Evolutionary conservation across 2,113 vertebrate species (phyloP).

Genomic region (Oenanthe melanoleuca): DNA sequence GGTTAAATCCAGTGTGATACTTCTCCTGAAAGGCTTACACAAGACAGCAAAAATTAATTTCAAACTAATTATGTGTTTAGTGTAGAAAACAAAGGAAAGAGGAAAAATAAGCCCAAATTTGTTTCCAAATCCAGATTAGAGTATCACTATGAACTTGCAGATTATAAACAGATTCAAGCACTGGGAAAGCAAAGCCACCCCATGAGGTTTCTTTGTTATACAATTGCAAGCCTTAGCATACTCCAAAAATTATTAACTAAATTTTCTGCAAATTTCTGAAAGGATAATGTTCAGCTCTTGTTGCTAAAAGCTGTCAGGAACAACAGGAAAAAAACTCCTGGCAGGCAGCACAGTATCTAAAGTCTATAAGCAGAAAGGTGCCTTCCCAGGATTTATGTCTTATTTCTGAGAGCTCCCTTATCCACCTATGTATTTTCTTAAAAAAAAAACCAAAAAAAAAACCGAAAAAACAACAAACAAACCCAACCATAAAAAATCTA

Average conservation of each 20-base stretch:
- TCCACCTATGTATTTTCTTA: not conserved
- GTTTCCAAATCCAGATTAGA: not conserved
- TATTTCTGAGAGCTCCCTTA: not conserved
- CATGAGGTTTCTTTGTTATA: not conserved
- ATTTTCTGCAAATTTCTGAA: not conserved
- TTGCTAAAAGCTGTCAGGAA: not conserved
- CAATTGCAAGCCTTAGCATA: not conserved
- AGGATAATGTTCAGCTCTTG: not conserved
- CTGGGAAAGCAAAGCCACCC: not conserved
- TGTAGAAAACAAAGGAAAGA: not conserved
- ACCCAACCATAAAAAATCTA: not conserved
- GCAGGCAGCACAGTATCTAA: not conserved
- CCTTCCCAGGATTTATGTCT: not conserved
- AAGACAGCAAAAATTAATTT: not conserved
- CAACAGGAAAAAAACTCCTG: not conserved
- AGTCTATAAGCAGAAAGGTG: not conserved
- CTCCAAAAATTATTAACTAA: not conserved
- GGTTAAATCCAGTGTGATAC: not conserved
- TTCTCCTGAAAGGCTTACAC: not conserved
- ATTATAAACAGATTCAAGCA: not conserved
- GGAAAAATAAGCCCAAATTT: not conserved
- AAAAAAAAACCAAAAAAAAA: not conserved
- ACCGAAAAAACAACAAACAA: not conserved
- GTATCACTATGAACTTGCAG: not conserved
- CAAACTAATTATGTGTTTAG: not conserved